A percentile compares a stretch with the other conserved stretches of the same genome.
Evolutionary conservation across 2,797 vertebrate genomes (phyloP).

Genomic region (Neomorphus geoffroyi): DNA sequence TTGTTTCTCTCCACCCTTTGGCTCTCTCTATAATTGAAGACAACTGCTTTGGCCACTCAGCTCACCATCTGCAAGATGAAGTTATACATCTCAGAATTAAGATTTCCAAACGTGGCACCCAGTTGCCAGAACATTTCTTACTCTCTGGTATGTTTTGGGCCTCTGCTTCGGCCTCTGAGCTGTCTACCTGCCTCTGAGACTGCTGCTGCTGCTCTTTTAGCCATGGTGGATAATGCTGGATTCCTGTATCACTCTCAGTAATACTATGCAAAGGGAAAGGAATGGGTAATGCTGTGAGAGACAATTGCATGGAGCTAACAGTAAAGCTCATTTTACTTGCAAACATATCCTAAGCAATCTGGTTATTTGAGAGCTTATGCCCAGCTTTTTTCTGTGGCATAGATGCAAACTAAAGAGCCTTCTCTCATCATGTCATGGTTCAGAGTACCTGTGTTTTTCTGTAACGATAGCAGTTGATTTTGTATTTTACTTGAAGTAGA

Average conservation of each 20-base stretch:
- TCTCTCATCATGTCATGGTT: not conserved
- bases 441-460: not conserved
- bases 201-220: not conserved
- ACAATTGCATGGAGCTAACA: not conserved
- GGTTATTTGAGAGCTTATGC: not conserved
- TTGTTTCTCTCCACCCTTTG: slow-evolving; percentile 23
- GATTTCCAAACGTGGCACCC: slow-evolving; percentile 7
- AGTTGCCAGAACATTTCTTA: slow-evolving; percentile 16
- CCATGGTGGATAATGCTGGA: accelerated
- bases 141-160: not conserved
- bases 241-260: not conserved
- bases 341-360: not conserved
- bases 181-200: not conserved
- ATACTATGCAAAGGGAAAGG: not conserved
- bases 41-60: slow-evolving; percentile 57
- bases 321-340: not conserved
- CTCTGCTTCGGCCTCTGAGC: not conserved
- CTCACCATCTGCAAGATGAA: slow-evolving; percentile 45
- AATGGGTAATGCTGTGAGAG: not conserved
- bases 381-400: not conserved
- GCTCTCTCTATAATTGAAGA: slow-evolving; percentile 58
- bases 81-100: not conserved
- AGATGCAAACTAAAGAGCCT: not conserved
- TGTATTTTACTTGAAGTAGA: slow-evolving; percentile 23
- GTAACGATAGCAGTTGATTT: not conserved